These are phyloP conservation scores for Atherinosoma microstoma DNA, from an alignment of 2,797 vertebrate species.

Conservation along the genomic window DNA sequence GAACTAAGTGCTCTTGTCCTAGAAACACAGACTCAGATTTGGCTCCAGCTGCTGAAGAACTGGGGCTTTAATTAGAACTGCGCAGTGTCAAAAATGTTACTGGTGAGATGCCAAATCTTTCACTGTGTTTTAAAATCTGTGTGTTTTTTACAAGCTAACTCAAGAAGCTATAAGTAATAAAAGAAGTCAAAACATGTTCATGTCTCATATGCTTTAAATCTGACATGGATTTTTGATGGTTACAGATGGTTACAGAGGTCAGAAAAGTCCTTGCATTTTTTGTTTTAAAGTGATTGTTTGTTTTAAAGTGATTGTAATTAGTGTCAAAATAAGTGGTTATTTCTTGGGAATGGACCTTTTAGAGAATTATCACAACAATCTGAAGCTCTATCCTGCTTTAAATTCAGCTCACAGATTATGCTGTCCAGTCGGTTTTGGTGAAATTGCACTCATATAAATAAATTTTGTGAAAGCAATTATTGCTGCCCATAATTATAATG, in stretches of 20 bases:
- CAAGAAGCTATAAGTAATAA: not conserved
- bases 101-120: constrained; percentile 11
- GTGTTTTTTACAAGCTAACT: constrained; percentile 7
- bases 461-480: not conserved
- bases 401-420: not conserved
- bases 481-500: not conserved
- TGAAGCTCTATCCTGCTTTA: not conserved
- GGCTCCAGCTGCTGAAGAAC: constrained; percentile 33
- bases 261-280: not conserved
- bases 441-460: not conserved
- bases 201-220: not conserved
- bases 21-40: constrained; percentile 43
- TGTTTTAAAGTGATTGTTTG: not conserved
- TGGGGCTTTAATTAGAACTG: constrained; percentile 40
- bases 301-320: not conserved
- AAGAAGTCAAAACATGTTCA: not conserved
- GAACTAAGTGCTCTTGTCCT: constrained; percentile 48
- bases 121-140: constrained; percentile 1
- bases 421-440: not conserved
- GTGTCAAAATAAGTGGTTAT: not conserved
- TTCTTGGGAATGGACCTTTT: not conserved
- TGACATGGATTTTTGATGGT: not conserved
- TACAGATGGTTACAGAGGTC: not conserved
- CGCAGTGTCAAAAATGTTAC: constrained; percentile 35
- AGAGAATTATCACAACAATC: not conserved